phyloP scores from a whole-genome alignment of 2,888 invertebrate genomes.

The Caenorhabditis imperialis region DNA sequence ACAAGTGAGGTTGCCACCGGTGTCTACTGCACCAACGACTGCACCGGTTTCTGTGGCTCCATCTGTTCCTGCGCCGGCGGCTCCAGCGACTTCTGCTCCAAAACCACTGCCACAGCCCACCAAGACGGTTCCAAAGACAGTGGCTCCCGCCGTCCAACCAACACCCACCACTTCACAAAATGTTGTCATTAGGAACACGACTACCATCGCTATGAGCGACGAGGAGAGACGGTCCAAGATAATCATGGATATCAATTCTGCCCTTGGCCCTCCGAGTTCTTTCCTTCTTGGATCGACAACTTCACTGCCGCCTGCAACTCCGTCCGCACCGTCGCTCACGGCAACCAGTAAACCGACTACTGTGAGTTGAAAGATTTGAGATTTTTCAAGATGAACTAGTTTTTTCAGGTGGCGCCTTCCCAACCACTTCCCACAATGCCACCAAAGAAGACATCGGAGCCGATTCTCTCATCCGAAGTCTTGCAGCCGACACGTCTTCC shows the following conservation, averaged over 20 bases:
- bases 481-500: constrained; percentile 44
- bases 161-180: constrained; percentile 12
- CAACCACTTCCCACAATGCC: constrained; percentile 16
- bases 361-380: neutral
- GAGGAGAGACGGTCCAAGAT: constrained; percentile 55
- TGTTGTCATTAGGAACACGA: constrained; percentile 15
- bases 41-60: constrained; percentile 12
- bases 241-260: constrained; percentile 37
- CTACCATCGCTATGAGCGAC: constrained; percentile 17
- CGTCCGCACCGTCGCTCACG: neutral
- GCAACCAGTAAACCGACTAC: constrained; percentile 1
- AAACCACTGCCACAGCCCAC: neutral
- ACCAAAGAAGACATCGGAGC: constrained; percentile 37
- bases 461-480: constrained; percentile 29
- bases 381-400: too few species aligned
- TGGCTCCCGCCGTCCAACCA: constrained; percentile 3
- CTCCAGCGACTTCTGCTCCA: constrained; percentile 2
- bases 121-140: neutral
- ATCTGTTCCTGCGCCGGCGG: neutral
- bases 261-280: constrained; percentile 53
- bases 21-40: neutral
- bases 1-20: constrained; percentile 16
- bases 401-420: constrained; percentile 7
- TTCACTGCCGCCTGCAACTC: neutral
- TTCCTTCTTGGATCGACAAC: constrained; percentile 48